Conservation (phyloP, 2,797 vertebrate genomes). For the Squalus acanthias region DNA sequence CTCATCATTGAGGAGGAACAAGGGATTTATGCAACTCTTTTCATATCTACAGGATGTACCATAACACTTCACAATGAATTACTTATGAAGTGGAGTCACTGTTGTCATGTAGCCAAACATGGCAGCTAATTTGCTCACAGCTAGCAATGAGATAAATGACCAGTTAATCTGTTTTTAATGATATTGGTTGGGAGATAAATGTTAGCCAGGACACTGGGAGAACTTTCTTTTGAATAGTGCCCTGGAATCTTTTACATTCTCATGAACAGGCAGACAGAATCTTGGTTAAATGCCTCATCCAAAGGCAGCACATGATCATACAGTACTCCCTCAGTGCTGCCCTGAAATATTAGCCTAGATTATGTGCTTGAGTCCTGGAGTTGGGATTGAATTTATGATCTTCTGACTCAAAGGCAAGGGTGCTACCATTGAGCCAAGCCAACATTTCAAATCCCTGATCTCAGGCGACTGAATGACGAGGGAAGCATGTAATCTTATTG, state of each 20-base stretch:
- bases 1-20: not conserved
- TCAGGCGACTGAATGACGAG: not conserved
- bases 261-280: not conserved
- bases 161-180: too few relatives aligned
- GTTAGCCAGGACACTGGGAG: too few relatives aligned
- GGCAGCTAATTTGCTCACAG: not conserved
- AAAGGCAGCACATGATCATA: not conserved
- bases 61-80: not conserved
- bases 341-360: not conserved
- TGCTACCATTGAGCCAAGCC: not conserved
- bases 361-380: not conserved
- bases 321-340: not conserved
- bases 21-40: not conserved
- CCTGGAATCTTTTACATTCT: not conserved
- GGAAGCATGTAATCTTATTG: not conserved
- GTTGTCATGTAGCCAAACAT: not conserved
- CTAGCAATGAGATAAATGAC: not conserved
- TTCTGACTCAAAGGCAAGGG: not conserved
- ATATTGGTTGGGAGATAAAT: too few relatives aligned
- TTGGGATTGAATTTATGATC: not conserved
- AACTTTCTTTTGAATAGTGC: not conserved
- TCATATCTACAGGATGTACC: not conserved
- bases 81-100: not conserved
- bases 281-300: not conserved
- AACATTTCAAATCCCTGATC: not conserved